Percentiles rank a stretch among this genome's conserved stretches.
phyloP scores from a whole-genome alignment of 2,113 vertebrate genomes.

The Sitta europaea region DNA sequence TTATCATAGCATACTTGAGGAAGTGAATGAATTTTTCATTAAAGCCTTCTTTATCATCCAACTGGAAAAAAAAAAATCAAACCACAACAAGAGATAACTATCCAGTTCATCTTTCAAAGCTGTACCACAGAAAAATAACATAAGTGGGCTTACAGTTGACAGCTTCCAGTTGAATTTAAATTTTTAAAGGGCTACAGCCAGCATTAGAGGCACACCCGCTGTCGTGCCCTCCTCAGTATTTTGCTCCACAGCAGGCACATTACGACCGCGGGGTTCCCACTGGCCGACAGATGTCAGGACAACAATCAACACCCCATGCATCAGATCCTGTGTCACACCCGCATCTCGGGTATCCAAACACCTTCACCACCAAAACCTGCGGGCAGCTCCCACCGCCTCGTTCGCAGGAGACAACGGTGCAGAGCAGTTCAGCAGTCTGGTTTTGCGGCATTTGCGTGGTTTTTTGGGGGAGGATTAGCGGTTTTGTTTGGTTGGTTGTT shows the following conservation, averaged over 20 bases:
- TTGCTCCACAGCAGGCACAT: too few species aligned
- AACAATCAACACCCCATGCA: not conserved
- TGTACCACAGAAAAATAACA: not conserved
- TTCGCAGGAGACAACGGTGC: rapidly evolving
- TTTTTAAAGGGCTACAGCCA: not conserved
- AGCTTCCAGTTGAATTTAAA: not conserved
- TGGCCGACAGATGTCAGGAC: not conserved
- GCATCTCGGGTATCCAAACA: not conserved
- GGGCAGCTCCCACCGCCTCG: not conserved
- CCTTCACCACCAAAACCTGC: rapidly evolving
- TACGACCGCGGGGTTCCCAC: not conserved
- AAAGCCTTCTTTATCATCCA: conserved; percentile 82
- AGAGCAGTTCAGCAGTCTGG: rapidly evolving
- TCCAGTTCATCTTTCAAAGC: not conserved
- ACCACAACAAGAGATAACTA: not conserved
- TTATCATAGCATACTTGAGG: conserved; percentile 88
- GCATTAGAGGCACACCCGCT: not conserved
- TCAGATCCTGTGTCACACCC: not conserved
- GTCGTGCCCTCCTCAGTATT: too few species aligned
- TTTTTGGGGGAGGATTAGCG: rapidly evolving
- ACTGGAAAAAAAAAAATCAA: conserved; percentile 64
- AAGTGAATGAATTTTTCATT: conserved; percentile 86
- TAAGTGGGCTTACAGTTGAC: rapidly evolving
- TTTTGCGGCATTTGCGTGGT: too few species aligned
- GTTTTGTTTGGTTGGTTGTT: not conserved